Conservation (phyloP, 2,113 vertebrate genomes). For the Opisthocomus hoazin region DNA sequence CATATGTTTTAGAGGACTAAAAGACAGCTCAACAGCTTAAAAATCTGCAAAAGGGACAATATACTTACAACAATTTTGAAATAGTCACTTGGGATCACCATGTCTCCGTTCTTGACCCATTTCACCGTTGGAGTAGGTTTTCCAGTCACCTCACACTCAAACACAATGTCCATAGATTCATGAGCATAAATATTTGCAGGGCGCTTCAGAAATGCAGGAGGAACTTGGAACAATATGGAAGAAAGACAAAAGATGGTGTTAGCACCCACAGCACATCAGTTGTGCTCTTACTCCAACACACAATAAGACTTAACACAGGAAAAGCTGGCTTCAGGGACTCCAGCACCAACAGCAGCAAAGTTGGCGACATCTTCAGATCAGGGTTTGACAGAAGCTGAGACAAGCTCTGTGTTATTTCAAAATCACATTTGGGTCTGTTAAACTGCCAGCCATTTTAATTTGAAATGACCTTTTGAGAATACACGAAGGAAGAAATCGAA, state of each 20-base stretch:
- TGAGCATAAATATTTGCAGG: conserved; percentile 88
- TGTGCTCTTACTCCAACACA: background rate
- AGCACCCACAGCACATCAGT: background rate
- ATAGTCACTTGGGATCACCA: conserved; percentile 97
- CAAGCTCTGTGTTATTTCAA: background rate
- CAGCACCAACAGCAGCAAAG: background rate
- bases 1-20: rapidly evolving
- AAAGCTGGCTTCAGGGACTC: background rate
- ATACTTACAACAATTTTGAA: conserved; percentile 93
- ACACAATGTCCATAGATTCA: conserved; percentile 94
- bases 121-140: conserved; percentile 90
- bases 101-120: conserved; percentile 97
- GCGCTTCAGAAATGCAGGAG: conserved; percentile 83
- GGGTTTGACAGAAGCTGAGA: background rate
- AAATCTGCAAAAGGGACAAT: rapidly evolving
- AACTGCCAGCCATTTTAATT: background rate
- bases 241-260: background rate
- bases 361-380: background rate
- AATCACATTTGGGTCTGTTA: background rate
- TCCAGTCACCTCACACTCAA: conserved; percentile 91
- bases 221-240: conserved; percentile 68
- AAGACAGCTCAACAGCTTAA: background rate
- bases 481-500: background rate
- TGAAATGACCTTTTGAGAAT: background rate
- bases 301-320: background rate